A percentile compares a stretch with the other conserved stretches of the same genome.
Evolutionary conservation across 2,113 vertebrate genomes (phyloP).

Genomic region (Gobio gobio): DNA sequence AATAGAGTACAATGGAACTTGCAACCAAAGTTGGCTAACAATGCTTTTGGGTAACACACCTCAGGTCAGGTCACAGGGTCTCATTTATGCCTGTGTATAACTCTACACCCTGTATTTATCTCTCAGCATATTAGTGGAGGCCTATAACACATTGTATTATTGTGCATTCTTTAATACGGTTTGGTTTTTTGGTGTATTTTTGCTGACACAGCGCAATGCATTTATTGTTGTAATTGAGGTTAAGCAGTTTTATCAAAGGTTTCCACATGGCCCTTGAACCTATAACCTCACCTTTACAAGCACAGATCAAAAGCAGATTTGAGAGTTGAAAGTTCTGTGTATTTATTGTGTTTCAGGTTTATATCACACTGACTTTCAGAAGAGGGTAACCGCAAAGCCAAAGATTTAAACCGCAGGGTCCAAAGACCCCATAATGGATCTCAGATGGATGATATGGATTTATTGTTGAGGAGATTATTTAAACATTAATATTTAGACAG

Average conservation of each 20-base stretch:
- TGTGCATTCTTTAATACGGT: conserved; percentile 24
- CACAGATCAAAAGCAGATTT: conserved; percentile 49
- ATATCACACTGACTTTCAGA: conserved; percentile 20
- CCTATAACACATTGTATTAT: neutral
- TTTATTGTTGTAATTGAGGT: conserved; percentile 51
- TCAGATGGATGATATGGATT: neutral
- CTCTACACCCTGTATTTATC: neutral
- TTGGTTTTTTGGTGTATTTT: conserved; percentile 5
- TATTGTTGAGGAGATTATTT: neutral
- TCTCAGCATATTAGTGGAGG: neutral
- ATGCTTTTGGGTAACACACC: too few relatives aligned
- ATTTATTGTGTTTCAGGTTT: conserved; percentile 19
- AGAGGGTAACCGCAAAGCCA: neutral
- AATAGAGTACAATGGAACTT: too few relatives aligned
- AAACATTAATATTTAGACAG: neutral
- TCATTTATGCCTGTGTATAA: neutral
- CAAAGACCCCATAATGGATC: neutral
- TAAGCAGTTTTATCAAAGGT: conserved; percentile 53
- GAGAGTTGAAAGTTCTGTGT: conserved; percentile 10
- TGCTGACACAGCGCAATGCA: conserved; percentile 27
- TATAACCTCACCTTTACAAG: conserved; percentile 55
- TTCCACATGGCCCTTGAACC: conserved; percentile 50
- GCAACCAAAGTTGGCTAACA: too few relatives aligned
- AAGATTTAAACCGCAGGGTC: neutral
- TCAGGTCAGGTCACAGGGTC: neutral